Base-by-base conservation (phyloP, 2,113 vertebrate genomes). In the Nettapus auritus region DNA sequence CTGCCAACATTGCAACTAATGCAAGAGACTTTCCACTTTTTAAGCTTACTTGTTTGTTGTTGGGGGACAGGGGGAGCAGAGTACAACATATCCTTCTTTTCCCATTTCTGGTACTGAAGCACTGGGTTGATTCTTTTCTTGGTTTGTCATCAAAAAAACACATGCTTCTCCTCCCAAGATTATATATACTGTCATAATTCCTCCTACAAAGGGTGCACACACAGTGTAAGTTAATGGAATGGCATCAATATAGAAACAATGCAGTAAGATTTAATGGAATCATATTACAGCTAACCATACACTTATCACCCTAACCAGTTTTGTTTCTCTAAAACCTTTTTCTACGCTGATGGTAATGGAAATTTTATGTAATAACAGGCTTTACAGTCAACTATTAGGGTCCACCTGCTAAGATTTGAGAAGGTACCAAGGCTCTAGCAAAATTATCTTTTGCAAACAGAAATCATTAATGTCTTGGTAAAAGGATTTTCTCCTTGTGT, bases 381-480 rank as follows among this genome's bases (percentile, higher is more conserved):
- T 93, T 93, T 93, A 71, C 55, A 91, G 89, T 75, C 73, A 83
- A 66, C 63, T 81, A 28, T 94, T 93, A 93, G 8, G 3, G 31
- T 69, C 73, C 46, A 69, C 44, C 9, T 64, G 70, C 62, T 79
- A 79, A 84, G 25, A 91, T 94, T 48, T 90, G 92, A 92, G 89
- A 86, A 91, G 48, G 77, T 78, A 88, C 38, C n/a, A 81, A 89
- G 56, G 67, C 62, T 88, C 53, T 77, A 85, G 70, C 50, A 89
- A 88, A 96, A 89, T 89, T 97, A 92, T 97, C 84, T 94, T 93
- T 92, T 6, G 5, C 52, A 90, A 97, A 75, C 88, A 95, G 84
- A 95, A 96, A 82, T 89, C 96, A 88, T 95, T 96, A 91, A 82
- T 86, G 94, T 82, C 88, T 63, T 48, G 11, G 82, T 84, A 87